Evolutionary conservation across 2,797 vertebrate species (phyloP).

Genomic region (Coregonus sp.): DNA sequence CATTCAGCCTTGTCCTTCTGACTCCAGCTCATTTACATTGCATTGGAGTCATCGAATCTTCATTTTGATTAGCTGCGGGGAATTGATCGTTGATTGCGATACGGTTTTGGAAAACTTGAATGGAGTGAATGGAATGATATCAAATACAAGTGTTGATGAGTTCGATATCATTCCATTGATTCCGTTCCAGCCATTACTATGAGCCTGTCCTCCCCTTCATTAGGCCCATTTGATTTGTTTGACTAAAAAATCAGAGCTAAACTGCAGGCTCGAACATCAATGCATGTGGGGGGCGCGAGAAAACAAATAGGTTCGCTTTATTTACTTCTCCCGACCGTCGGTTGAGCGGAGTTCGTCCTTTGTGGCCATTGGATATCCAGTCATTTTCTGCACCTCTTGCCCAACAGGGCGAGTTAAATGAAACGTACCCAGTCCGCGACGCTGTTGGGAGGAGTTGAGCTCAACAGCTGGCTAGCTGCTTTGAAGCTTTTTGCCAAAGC

Average conservation of each 20-base stretch:
- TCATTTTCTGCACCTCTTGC: not conserved
- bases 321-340: too few relatives aligned
- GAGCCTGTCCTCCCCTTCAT: too few relatives aligned
- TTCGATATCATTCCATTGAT: too few relatives aligned
- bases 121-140: too few relatives aligned
- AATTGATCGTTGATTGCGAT: not conserved
- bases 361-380: not conserved
- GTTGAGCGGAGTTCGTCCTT: not conserved
- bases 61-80: too few relatives aligned
- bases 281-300: not conserved
- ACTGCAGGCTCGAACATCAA: too few relatives aligned
- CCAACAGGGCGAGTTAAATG: not conserved
- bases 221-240: too few relatives aligned
- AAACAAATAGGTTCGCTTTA: not conserved
- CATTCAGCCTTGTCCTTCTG: not conserved
- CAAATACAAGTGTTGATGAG: too few relatives aligned
- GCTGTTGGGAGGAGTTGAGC: conserved; percentile 54
- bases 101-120: too few relatives aligned
- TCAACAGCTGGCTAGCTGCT: conserved; percentile 52
- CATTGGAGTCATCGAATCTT: too few relatives aligned
- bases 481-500: not conserved
- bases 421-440: not conserved
- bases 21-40: not conserved
- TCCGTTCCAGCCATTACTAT: too few relatives aligned
- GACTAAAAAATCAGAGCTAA: too few relatives aligned